Conservation (phyloP, 2,797 vertebrate species). For the Sebastiscus albofasciatus region DNA sequence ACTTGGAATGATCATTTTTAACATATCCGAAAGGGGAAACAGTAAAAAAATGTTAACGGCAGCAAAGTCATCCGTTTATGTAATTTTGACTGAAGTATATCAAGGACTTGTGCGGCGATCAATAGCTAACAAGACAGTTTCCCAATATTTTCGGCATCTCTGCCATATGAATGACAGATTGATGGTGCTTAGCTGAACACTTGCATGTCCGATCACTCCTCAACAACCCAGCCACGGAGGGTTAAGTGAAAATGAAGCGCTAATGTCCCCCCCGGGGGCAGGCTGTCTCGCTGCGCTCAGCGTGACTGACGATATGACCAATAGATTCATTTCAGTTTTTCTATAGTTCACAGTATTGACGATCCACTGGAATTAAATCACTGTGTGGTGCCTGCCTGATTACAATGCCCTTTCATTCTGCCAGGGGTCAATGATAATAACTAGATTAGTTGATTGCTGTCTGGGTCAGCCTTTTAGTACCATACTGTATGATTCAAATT, state of each 20-base stretch:
- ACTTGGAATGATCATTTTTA: background rate
- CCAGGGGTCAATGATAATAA: constrained; percentile 60
- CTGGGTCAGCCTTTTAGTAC: constrained; percentile 21
- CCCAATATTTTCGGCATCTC: constrained; percentile 1
- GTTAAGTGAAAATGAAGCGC: constrained; percentile 56
- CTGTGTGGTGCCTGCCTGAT: constrained; percentile 43
- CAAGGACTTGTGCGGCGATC: background rate
- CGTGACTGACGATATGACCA: constrained; percentile 44
- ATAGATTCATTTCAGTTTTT: constrained; percentile 56
- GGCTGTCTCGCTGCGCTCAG: constrained; percentile 33
- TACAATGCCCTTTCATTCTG: constrained; percentile 40
- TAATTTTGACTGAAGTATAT: constrained; percentile 7
- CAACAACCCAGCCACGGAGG: constrained; percentile 18
- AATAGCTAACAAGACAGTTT: constrained; percentile 36
- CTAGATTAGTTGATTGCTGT: constrained; percentile 33
- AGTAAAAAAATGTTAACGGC: background rate
- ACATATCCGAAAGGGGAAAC: background rate
- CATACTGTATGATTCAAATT: constrained; percentile 13
- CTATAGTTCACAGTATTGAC: constrained; percentile 50
- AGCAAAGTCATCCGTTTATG: background rate
- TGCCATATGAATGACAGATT: constrained; percentile 31
- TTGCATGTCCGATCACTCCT: background rate
- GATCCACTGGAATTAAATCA: constrained; percentile 40
- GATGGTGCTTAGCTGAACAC: background rate
- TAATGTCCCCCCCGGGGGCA: constrained; percentile 24